Evolutionary conservation across 2,797 vertebrate genomes (phyloP).

Genomic region (Urophycis tenuis): DNA sequence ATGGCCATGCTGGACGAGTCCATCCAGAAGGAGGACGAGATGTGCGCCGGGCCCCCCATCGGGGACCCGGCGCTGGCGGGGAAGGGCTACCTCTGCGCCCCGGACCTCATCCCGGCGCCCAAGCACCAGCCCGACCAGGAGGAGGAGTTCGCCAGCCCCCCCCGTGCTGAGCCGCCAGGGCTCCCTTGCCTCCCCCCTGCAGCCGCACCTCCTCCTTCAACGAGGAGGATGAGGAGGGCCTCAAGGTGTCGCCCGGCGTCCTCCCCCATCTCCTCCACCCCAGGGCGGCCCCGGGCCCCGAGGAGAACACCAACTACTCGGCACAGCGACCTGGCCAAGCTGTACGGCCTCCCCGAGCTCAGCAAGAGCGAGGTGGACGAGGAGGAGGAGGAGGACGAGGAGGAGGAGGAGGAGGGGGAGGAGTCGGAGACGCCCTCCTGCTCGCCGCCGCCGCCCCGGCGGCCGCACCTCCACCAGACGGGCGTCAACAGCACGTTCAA

Average conservation of each 20-base stretch:
- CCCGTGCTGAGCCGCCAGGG: conserved; percentile 76
- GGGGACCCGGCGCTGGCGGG: conserved; percentile 46
- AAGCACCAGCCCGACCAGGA: conserved; percentile 65
- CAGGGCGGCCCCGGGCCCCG: conserved; percentile 35
- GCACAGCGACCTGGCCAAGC: conserved; percentile 76
- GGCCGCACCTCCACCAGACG: conserved; percentile 75
- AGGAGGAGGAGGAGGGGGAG: no score
- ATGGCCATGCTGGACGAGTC: conserved; percentile 95
- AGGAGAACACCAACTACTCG: conserved; percentile 68
- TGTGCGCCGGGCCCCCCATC: conserved; percentile 47
- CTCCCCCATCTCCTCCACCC: conserved; percentile 33
- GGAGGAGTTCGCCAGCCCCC: conserved; percentile 69
- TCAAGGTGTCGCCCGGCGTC: conserved; percentile 44
- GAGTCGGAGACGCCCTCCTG: conserved; percentile 65
- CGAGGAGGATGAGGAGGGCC: conserved; percentile 70
- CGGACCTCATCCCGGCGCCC: conserved; percentile 70
- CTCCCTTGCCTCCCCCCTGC: conserved; percentile 71
- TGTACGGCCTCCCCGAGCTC: conserved; percentile 71
- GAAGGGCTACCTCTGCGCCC: conserved; percentile 67
- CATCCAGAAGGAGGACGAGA: conserved; percentile 84
- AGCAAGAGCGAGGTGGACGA: conserved; percentile 68
- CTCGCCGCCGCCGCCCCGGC: conserved; percentile 67
- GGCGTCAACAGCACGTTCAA: conserved; percentile 76
- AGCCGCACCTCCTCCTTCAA: conserved; percentile 72
- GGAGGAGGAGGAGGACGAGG: conserved; percentile 68